Evolutionary conservation across 2,113 vertebrate genomes (phyloP), one percentile per base, ranked within the genome.

Genomic region (Hystrix brachyura): DNA sequence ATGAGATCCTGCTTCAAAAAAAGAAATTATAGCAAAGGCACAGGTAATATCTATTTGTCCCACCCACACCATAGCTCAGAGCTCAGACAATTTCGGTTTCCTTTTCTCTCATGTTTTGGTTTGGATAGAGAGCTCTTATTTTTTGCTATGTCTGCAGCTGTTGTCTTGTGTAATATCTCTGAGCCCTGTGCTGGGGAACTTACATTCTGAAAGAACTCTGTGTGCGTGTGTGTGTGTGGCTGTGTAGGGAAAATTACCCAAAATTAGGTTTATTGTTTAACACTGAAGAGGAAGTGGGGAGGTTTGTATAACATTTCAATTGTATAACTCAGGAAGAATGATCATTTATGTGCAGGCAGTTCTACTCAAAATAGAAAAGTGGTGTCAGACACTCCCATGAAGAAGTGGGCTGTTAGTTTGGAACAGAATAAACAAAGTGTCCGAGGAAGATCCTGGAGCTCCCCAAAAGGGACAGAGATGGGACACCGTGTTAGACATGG

Each of bases 221-320:
- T 76, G 21, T 65, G 14, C 38, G 21, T 72, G 14, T 79, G 43
- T 57, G 19, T 32, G 18, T 53, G 10, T 48, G 57, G 60, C 11
- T 79, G 19, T 15, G 8, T 38, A 32, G 83, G 46, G 94, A 55
- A 94, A 95, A 84, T 67, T 90, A 59, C 46, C 32, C 64, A 79
- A 94, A 96, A 21, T n/a, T 91, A 72, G n/a, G 51, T 87, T 91
- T 71, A 55, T 46, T 90, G 18, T 86, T 88, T 95, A 72, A 96
- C 51, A 78, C 29, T 78, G 57, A 95, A 91, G 91, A 97, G 72
- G 83, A 97, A 93, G 57, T 87, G 43, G 80, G 71, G 38, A 46
- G 25, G 51, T 94, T 96, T 97, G 76, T 94, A 46, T 95, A 94
- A 83, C 67, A 86, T 91, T 95, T 94, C 76, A 55, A 5, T 93